A percentile compares a stretch with the other conserved stretches of the same genome.
Evolutionary conservation across 1,140 invertebrate genomes (phyloP).

Genomic region (Drosophila arawakana): DNA sequence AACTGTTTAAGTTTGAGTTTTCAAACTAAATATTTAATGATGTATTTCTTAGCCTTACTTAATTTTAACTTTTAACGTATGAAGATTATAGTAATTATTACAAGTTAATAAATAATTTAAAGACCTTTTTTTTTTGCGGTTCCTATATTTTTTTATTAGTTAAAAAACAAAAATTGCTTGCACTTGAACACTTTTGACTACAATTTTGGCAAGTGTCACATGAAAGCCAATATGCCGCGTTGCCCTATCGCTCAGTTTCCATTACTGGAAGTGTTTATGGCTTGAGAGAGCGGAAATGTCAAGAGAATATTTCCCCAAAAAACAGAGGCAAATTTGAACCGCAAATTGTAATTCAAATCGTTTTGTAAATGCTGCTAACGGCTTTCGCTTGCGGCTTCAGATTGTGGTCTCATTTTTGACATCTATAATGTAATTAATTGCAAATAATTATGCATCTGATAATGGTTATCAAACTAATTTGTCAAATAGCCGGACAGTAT

Average conservation of each 20-base stretch:
- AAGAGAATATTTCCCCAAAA: constrained; percentile 37
- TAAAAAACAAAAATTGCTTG: background rate
- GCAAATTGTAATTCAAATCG: constrained; percentile 37
- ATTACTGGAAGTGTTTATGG: constrained; percentile 33
- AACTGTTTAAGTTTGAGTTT: too few relatives aligned
- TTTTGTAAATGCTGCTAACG: constrained; percentile 20
- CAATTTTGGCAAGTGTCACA: background rate
- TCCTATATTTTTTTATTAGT: too few relatives aligned
- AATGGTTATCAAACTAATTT: constrained; percentile 18
- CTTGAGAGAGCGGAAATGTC: background rate
- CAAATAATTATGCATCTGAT: constrained; percentile 24
- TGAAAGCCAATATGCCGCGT: constrained; percentile 1
- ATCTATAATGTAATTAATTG: constrained; percentile 27
- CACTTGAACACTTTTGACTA: background rate
- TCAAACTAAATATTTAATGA: too few relatives aligned
- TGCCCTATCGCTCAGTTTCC: constrained; percentile 25
- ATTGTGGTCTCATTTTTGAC: constrained; percentile 19
- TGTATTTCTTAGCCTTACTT: too few relatives aligned
- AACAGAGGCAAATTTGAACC: constrained; percentile 5
- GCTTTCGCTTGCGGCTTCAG: constrained; percentile 4
- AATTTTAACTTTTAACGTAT: too few relatives aligned
- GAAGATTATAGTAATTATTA: too few relatives aligned
- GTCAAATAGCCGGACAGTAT: background rate
- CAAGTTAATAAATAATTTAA: too few relatives aligned
- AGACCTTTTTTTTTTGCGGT: too few relatives aligned